Conservation (phyloP, 2,113 vertebrate genomes). For the Elgaria multicarinata region DNA sequence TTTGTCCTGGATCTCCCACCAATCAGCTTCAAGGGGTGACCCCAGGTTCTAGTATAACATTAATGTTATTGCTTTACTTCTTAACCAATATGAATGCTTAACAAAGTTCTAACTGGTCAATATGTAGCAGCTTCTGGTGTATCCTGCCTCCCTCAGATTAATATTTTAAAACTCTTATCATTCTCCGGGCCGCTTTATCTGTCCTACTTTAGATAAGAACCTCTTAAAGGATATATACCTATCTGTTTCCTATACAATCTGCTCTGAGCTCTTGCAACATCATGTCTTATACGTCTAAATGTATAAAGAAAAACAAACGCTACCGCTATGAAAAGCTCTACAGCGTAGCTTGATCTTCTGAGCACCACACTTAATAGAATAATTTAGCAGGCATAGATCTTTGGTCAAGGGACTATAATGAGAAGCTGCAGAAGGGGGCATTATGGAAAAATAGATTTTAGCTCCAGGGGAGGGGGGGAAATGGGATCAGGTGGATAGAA, state of each 20-base stretch:
- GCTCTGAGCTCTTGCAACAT: neutral
- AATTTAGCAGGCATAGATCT: neutral
- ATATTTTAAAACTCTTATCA: neutral
- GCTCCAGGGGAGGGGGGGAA: neutral
- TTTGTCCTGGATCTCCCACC: too few relatives aligned
- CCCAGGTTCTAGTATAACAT: too few relatives aligned
- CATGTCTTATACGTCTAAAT: neutral
- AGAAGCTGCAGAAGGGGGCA: neutral
- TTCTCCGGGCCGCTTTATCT: neutral
- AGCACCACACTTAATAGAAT: neutral
- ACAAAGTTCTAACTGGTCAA: neutral
- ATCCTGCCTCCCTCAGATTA: neutral
- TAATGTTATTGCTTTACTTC: neutral
- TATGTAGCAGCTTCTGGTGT: neutral
- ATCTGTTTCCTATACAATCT: neutral
- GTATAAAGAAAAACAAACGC: neutral
- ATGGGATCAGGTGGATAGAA: conserved; percentile 24
- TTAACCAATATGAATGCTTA: neutral
- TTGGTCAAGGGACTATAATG: neutral
- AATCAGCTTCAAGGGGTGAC: too few relatives aligned
- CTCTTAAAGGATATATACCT: neutral
- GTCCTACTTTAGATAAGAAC: neutral
- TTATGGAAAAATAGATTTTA: conserved; percentile 3
- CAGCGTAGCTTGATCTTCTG: neutral
- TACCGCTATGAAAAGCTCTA: neutral